Conservation (phyloP, 2,797 vertebrate genomes). For the Myiotriccus ornatus region DNA sequence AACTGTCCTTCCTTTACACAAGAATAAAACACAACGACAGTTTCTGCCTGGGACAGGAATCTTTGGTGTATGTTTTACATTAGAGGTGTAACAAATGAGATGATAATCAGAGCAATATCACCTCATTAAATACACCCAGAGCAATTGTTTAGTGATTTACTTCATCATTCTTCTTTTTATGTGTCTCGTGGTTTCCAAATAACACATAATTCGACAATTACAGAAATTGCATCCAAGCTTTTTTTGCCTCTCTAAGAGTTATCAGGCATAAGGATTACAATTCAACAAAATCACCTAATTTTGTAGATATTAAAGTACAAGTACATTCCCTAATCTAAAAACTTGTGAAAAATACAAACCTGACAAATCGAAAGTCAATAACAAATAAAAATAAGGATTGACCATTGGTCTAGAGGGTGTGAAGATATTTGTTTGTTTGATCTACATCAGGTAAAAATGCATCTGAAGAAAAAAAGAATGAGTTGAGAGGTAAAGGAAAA, state of each 20-base stretch:
- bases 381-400: not conserved
- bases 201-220: not conserved
- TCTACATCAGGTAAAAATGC: not conserved
- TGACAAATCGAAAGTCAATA: not conserved
- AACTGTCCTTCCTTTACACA: not conserved
- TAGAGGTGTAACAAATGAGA: not conserved
- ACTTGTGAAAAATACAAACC: not conserved
- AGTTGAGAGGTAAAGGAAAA: not conserved
- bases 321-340: not conserved
- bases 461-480: not conserved
- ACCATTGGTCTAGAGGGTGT: not conserved
- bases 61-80: not conserved
- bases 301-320: not conserved
- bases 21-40: not conserved
- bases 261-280: not conserved
- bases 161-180: not conserved
- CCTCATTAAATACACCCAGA: not conserved
- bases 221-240: not conserved
- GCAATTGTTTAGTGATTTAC: not conserved
- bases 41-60: not conserved
- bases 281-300: not conserved
- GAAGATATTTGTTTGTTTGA: not conserved
- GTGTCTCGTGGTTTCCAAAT: not conserved
- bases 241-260: not conserved
- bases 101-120: not conserved